Base-by-base conservation (phyloP, 2,113 vertebrate species). In the Holacanthus passer region DNA sequence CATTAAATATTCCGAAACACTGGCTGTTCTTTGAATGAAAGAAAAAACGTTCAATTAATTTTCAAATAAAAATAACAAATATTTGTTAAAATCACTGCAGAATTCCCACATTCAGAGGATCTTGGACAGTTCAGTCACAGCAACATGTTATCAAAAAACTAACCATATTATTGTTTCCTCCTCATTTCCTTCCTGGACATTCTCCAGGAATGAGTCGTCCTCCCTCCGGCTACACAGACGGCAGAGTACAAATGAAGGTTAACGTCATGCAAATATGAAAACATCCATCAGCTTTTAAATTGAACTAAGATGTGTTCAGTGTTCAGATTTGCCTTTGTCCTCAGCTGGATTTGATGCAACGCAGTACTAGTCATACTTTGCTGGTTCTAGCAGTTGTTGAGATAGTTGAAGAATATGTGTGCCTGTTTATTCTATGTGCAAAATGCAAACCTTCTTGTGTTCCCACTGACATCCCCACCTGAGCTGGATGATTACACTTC, bases 221-320 rank as follows among this genome's bases (percentile, higher is more conserved):
- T 64, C 50, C 56, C 76, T 64, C 48, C 16, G 10, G 64, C 45
- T 62, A 12, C 43, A 37, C 29, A 31, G 17, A 56, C 19, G 0
- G 31, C 48, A 31, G 50, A 37, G 48, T 35, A 29, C 31, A 69
- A 16, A 63, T 65, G 52, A 73, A 62, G 64, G 29, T 39, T 56
- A 50, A 79, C 7, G 7, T 74, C 70, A 70, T 55, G 19, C 19
- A 79, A 64, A 70, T 75, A 68, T 70, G 50, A 70, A 74, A 52
- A 74, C n/a, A 53, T 31, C 17, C 47, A 52, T 62, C 39, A 41
- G 43, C 12, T 22, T 55, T 74, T 47, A 52, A 50, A 70, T 31
- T 32, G 11, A 73, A 59, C 37, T 17, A 55, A 74, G 70, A 69
- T 79, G 70, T 74, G 60, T 39, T 74, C 55, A 63, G 27, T 67